These are phyloP conservation scores for Tragelaphus scriptus DNA, from an alignment of 2,113 vertebrate genomes.

Conservation along the genomic window DNA sequence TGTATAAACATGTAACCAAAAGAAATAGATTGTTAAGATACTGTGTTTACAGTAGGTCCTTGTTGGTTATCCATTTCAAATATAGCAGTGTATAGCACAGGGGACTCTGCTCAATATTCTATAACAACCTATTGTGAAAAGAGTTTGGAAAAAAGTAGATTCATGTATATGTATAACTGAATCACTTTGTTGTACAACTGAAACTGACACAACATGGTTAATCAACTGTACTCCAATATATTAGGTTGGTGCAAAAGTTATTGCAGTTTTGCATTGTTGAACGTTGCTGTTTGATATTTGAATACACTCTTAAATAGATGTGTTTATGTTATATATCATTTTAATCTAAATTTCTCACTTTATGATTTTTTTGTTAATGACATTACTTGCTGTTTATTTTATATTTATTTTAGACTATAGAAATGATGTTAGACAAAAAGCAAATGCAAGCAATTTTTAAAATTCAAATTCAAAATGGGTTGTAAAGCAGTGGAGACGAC, in stretches of 20 bases:
- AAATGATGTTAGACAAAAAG: not conserved
- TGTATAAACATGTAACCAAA: not conserved
- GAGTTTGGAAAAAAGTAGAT: not conserved
- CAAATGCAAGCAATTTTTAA: not conserved
- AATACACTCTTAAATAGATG: not conserved
- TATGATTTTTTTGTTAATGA: not conserved
- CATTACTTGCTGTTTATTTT: not conserved
- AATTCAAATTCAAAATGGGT: not conserved
- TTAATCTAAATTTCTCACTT: not conserved
- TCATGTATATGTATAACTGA: not conserved
- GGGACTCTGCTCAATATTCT: not conserved
- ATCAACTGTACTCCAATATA: not conserved
- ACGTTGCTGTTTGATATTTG: not conserved
- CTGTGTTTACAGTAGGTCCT: not conserved
- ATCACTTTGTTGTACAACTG: not conserved
- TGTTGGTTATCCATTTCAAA: not conserved
- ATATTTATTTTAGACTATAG: not conserved
- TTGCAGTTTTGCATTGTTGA: not conserved
- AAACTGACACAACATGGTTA: not conserved
- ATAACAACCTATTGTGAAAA: not conserved
- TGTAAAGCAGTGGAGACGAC: not conserved
- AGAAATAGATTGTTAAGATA: not conserved
- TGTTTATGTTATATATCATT: not conserved
- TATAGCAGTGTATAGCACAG: not conserved
- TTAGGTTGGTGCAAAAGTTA: not conserved